Base-by-base conservation (phyloP, 1,140 invertebrate species). In the Saccostrea echinata region DNA sequence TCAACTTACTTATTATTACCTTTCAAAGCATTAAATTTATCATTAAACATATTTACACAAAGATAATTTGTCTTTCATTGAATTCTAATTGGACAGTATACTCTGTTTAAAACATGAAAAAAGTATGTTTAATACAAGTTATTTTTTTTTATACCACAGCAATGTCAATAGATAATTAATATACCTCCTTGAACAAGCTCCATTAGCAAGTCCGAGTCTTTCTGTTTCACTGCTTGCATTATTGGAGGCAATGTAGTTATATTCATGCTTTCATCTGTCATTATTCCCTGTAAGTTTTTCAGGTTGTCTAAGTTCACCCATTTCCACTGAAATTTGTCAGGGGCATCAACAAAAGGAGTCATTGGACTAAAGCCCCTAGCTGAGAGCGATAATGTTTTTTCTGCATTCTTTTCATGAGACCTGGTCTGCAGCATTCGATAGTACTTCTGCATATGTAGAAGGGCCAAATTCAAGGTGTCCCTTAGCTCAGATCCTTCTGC, bases 271-370 rank as follows among this genome's bases (percentile, higher is more conserved):
- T 93, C 93, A 8, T 92, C 92, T 84, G 92, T 89, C 88, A 93
- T 90, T 64, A 88, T 92, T 30, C 92, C 89, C 35, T 91, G 85
- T 71, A 94, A 88, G 55, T 92, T 91, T 68, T 91, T 84, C 51
- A 91, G 91, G 85, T 88, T 92, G 87, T 95, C 94, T 85, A 95
- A 90, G 88, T 94, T 93, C 43, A 94, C 91, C 94, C 94, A 95
- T 90, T 92, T 92, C 93, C 94, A 95, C 81, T 93, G 92, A 91
- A 95, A 95, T 89, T 95, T 95, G 85, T 95, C 94, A 18, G 94
- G 94, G 6, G 94, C 93, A 89, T 95, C 94, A 61, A 94, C 92
- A 92, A 95, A 95, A 27, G 95, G 95, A 3, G 95, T 95, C 93
- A 95, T 93, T 16, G 95, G 95, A 90, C 94, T 95, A 21, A 95